Evolutionary conservation across 2,797 vertebrate genomes (phyloP).

Genomic region (Pseudopleuronectes americanus): DNA sequence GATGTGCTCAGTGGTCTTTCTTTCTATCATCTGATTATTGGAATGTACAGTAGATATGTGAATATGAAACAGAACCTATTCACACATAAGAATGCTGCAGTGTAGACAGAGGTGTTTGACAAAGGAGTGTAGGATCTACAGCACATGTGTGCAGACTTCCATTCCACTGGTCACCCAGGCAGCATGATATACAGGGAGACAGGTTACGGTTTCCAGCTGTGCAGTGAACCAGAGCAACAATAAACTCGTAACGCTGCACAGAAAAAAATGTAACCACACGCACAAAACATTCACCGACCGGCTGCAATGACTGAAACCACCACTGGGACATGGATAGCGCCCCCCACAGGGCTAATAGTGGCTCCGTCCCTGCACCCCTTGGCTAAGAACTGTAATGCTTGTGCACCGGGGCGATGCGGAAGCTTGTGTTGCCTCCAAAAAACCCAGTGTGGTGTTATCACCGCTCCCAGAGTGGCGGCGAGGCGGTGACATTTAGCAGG

Average conservation of each 20-base stretch:
- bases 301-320: constrained; percentile 35
- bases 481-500: constrained; percentile 74
- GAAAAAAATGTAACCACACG: constrained; percentile 35
- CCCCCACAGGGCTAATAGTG: constrained; percentile 53
- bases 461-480: constrained; percentile 58
- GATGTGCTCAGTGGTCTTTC: neutral
- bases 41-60: neutral
- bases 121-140: neutral
- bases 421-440: constrained; percentile 47
- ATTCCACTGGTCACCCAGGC: constrained; percentile 14
- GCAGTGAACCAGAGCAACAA: constrained; percentile 12
- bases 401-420: constrained; percentile 27
- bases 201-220: constrained; percentile 2
- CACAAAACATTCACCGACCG: constrained; percentile 11
- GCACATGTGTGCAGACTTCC: neutral
- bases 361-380: constrained; percentile 30
- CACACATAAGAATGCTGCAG: neutral
- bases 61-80: neutral
- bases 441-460: constrained; percentile 60
- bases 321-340: constrained; percentile 8
- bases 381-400: constrained; percentile 45
- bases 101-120: neutral
- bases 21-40: neutral
- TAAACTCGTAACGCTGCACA: constrained; percentile 9
- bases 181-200: constrained; percentile 3